A percentile compares a stretch with the other conserved stretches of the same genome.
phyloP scores from a whole-genome alignment of 2,113 vertebrate genomes.

The Naja naja region DNA sequence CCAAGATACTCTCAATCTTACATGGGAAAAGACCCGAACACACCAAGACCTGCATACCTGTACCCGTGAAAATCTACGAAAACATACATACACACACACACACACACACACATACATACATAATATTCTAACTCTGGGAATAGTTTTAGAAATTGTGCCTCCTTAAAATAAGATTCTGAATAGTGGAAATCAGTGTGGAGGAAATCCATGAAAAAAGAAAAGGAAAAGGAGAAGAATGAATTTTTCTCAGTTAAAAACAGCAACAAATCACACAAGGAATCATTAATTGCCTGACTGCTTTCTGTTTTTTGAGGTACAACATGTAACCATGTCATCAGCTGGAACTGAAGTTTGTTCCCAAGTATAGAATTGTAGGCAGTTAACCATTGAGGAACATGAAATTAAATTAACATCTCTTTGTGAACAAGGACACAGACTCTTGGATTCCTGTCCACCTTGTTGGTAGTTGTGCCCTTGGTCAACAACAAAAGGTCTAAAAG shows the following conservation, averaged over 20 bases:
- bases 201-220: neutral
- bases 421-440: conserved; percentile 53
- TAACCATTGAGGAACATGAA: conserved; percentile 37
- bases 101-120: no score
- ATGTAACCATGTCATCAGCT: neutral
- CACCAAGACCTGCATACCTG: no score
- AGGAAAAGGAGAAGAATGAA: neutral
- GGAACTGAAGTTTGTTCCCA: neutral
- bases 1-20: no score
- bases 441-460: conserved; percentile 68
- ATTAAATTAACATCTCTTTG: conserved; percentile 53
- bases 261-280: neutral
- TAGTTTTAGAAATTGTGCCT: no score
- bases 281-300: no score
- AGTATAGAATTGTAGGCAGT: conserved; percentile 18
- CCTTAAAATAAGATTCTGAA: neutral
- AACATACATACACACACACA: no score
- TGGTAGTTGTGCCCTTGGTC: conserved; percentile 64
- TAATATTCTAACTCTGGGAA: neutral
- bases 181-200: neutral
- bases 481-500: conserved; percentile 81
- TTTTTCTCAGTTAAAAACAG: neutral
- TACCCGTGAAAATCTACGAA: no score
- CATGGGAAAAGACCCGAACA: no score
- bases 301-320: neutral